A percentile compares a stretch with the other conserved stretches of the same genome.
These are phyloP conservation scores for Meliscaeva auricollis DNA, from an alignment of 2,888 invertebrate genomes.

Conservation along the genomic window DNA sequence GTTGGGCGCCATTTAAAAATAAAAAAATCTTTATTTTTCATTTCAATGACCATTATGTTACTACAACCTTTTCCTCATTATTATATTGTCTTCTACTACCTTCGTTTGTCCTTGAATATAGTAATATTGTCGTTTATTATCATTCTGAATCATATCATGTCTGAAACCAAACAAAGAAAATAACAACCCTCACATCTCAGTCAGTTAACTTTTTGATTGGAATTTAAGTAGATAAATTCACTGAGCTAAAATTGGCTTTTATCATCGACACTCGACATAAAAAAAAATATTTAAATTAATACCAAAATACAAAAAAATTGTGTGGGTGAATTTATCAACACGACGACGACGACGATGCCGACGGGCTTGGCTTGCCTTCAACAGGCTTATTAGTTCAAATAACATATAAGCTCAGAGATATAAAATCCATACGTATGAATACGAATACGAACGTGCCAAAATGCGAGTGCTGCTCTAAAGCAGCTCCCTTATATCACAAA, in stretches of 20 bases:
- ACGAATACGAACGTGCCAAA: constrained; percentile 56
- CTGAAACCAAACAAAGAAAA: neutral
- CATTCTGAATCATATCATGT: neutral
- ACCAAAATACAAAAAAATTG: constrained; percentile 4
- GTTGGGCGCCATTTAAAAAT: too few relatives aligned
- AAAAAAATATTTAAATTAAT: constrained; percentile 16
- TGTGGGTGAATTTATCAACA: constrained; percentile 38
- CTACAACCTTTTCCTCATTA: neutral
- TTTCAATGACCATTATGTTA: too few relatives aligned
- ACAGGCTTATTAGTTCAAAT: constrained; percentile 53
- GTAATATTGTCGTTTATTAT: neutral
- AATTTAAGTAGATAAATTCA: constrained; percentile 24
- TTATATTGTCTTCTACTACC: neutral
- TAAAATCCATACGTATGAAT: constrained; percentile 36
- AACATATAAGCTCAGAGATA: constrained; percentile 55
- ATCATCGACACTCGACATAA: neutral
- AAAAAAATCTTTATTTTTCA: too few relatives aligned
- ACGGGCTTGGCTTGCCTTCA: constrained; percentile 14
- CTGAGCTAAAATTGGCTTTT: constrained; percentile 4
- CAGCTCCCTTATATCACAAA: constrained; percentile 22
- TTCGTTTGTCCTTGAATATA: neutral
- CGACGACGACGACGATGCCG: too few relatives aligned
- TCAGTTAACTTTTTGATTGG: constrained; percentile 4
- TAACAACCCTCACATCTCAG: neutral
- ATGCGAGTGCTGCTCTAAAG: constrained; percentile 44